phyloP scores from a whole-genome alignment of 2,888 invertebrate genomes.

The Dendrolimus pini region DNA sequence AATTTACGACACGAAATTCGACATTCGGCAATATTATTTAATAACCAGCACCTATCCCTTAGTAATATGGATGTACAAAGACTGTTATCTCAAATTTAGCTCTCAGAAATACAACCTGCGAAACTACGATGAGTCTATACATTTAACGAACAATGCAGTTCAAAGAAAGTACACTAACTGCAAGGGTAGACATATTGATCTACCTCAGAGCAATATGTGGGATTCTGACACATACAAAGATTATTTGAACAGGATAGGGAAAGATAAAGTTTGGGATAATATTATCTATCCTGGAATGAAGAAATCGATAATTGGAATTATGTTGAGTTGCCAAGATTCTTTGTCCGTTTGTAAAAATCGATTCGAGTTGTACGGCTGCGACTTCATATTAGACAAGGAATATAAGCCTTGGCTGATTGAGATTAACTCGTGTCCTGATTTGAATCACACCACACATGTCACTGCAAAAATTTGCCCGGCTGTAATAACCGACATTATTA shows the following conservation, averaged over 20 bases:
- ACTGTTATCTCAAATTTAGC: conserved; percentile 91
- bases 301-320: conserved; percentile 86
- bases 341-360: conserved; percentile 82
- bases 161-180: conserved; percentile 83
- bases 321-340: conserved; percentile 86
- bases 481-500: conserved; percentile 89
- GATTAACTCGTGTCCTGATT: conserved; percentile 93
- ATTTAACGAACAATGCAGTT: conserved; percentile 91
- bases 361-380: conserved; percentile 94
- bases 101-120: conserved; percentile 87
- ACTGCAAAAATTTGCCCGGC: conserved; percentile 89
- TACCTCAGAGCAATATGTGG: conserved; percentile 93
- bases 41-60: conserved; percentile 86
- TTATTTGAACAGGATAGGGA: conserved; percentile 75
- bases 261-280: conserved; percentile 80
- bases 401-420: conserved; percentile 93
- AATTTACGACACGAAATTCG: conserved; percentile 91
- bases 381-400: conserved; percentile 92
- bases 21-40: conserved; percentile 93
- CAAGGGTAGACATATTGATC: conserved; percentile 68
- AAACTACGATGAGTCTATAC: conserved; percentile 89
- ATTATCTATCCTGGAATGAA: conserved; percentile 91
- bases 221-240: conserved; percentile 82
- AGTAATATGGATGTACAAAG: conserved; percentile 90
- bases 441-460: conserved; percentile 87